Evolutionary conservation across 37 sponge, comb jelly and placozoan genomes (phyloP).

Genomic region (Halichondria panicea): DNA sequence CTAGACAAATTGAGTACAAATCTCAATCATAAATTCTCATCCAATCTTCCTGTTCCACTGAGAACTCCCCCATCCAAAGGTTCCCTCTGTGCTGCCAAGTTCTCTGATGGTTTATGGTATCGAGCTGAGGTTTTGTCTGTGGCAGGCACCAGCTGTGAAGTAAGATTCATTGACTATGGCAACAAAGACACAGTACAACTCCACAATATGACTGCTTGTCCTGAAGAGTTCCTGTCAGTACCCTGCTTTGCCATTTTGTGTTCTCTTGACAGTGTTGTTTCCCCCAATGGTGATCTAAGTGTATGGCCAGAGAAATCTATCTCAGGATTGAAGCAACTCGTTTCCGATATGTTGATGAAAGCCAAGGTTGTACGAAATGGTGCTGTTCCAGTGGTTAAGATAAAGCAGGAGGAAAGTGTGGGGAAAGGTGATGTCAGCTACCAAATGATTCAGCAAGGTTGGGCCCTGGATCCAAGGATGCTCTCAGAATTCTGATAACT

Average conservation of each 20-base stretch:
- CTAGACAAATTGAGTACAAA: not conserved
- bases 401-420: too few relatives aligned
- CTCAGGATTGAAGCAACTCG: too few relatives aligned
- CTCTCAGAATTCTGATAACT: too few relatives aligned
- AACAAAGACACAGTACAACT: constrained; percentile 28
- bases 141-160: not conserved
- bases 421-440: too few relatives aligned
- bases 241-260: constrained; percentile 35
- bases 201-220: constrained; percentile 21
- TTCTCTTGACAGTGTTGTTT: constrained; percentile 1
- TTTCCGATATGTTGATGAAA: too few relatives aligned
- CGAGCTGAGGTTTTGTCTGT: constrained; percentile 25
- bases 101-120: constrained; percentile 59
- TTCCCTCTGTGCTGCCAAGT: constrained; percentile 43
- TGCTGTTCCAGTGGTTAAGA: too few relatives aligned
- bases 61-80: constrained; percentile 15
- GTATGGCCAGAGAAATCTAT: too few relatives aligned
- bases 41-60: not conserved
- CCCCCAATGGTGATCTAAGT: too few relatives aligned
- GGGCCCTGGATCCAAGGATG: too few relatives aligned
- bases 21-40: not conserved
- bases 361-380: too few relatives aligned
- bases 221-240: not conserved
- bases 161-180: constrained; percentile 62
- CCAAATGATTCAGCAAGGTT: too few relatives aligned